Evolutionary conservation across 2,797 vertebrate species (phyloP).

Genomic region (Micropoecilia bifurca): DNA sequence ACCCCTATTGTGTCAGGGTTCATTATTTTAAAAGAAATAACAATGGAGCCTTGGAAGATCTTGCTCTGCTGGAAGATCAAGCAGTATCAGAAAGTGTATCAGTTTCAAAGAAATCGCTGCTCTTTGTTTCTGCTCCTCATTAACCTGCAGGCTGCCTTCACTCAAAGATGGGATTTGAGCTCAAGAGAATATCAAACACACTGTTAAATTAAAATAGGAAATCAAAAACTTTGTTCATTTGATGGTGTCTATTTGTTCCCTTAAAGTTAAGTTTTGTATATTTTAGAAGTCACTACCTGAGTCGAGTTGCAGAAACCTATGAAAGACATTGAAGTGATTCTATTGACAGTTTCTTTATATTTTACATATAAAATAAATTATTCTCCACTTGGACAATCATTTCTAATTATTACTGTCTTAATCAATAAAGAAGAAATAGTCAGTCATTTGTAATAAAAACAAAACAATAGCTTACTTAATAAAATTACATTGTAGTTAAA

Average conservation of each 20-base stretch:
- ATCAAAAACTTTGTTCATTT: slow-evolving; percentile 1
- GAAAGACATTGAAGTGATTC: not conserved
- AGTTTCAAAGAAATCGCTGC: slow-evolving; percentile 24
- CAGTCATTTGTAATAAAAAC: not conserved
- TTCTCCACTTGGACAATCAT: too few relatives aligned
- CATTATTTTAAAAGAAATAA: slow-evolving; percentile 19
- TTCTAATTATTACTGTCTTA: not conserved
- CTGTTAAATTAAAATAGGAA: not conserved
- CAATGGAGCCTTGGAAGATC: slow-evolving; percentile 32
- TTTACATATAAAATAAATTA: too few relatives aligned
- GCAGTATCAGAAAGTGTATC: slow-evolving; percentile 18
- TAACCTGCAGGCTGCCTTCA: not conserved
- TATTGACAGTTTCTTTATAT: not conserved
- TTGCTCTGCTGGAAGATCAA: slow-evolving; percentile 41
- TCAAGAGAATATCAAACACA: not conserved
- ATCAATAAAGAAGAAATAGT: not conserved
- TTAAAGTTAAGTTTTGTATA: not conserved
- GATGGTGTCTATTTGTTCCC: not conserved
- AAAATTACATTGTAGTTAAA: not conserved
- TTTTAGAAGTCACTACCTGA: not conserved
- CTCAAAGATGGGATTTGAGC: not conserved
- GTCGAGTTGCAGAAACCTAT: not conserved
- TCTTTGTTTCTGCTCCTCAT: slow-evolving; percentile 14
- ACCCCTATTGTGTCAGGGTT: not conserved
- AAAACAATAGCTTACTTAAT: too few relatives aligned